These are phyloP conservation scores for Addax nasomaculatus DNA, from an alignment of 2,113 vertebrate species.

Conservation along the genomic window DNA sequence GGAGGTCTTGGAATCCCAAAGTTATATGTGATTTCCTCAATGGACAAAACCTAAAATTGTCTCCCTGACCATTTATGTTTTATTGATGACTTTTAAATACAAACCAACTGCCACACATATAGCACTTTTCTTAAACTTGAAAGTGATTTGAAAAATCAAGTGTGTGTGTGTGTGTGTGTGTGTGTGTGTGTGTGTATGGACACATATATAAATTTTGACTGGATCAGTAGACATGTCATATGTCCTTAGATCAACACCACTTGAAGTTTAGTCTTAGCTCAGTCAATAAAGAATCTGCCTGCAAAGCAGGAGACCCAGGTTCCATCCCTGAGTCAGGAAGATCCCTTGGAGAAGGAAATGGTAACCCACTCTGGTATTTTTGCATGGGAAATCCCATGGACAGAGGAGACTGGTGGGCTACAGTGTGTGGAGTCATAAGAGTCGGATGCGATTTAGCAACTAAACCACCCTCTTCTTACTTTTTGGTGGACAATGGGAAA, in stretches of 20 bases:
- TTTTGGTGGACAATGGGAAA: background rate
- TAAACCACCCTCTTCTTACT: background rate
- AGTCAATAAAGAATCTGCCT: background rate
- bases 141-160: background rate
- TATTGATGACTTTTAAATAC: background rate
- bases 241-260: background rate
- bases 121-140: background rate
- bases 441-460: fast-evolving
- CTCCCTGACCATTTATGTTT: background rate
- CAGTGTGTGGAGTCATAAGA: background rate
- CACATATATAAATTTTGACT: background rate
- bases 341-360: background rate
- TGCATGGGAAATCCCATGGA: background rate
- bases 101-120: background rate
- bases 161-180: background rate
- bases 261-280: background rate
- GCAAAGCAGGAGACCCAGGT: background rate
- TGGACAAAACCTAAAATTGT: background rate
- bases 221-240: background rate
- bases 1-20: background rate
- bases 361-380: background rate
- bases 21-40: background rate
- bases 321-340: background rate
- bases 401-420: background rate
- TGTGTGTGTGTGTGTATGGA: background rate